A percentile compares a stretch with the other conserved stretches of the same genome.
Evolutionary conservation across 92 coral and sea anemone species (phyloP).

Genomic region (Zoanthus solanderi): DNA sequence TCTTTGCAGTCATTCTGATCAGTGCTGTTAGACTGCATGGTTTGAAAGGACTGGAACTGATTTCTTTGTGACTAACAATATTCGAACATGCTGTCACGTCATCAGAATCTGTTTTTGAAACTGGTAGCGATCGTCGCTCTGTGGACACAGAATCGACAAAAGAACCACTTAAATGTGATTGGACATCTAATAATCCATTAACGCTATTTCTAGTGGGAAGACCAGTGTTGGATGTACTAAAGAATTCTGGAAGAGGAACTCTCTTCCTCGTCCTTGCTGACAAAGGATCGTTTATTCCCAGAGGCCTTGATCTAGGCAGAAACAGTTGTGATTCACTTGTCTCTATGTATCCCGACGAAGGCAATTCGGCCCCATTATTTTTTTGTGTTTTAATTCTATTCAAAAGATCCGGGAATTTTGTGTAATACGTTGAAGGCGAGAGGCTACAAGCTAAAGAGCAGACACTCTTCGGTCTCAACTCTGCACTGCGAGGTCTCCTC

Average conservation of each 20-base stretch:
- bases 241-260: too few relatives aligned
- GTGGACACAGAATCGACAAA: neutral
- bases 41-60: neutral
- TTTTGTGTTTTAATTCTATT: conserved; percentile 11
- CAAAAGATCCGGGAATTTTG: conserved; percentile 33
- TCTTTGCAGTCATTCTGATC: conserved; percentile 42
- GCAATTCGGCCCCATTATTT: neutral
- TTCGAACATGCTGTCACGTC: neutral
- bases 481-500: conserved; percentile 1
- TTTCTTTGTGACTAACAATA: neutral
- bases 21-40: conserved; percentile 22
- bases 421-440: conserved; percentile 4
- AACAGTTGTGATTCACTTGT: conserved; percentile 30
- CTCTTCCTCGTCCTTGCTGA: conserved; percentile 25
- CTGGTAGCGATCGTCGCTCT: conserved; percentile 6
- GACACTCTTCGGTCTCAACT: conserved; percentile 25
- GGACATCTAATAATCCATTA: neutral
- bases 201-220: neutral
- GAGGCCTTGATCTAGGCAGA: conserved; percentile 41
- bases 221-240: neutral
- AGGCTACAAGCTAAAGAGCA: neutral
- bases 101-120: conserved; percentile 16
- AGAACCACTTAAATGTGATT: neutral
- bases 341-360: conserved; percentile 16
- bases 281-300: conserved; percentile 39